Conservation (phyloP, 1,140 invertebrate species). For the Pantala flavescens region DNA sequence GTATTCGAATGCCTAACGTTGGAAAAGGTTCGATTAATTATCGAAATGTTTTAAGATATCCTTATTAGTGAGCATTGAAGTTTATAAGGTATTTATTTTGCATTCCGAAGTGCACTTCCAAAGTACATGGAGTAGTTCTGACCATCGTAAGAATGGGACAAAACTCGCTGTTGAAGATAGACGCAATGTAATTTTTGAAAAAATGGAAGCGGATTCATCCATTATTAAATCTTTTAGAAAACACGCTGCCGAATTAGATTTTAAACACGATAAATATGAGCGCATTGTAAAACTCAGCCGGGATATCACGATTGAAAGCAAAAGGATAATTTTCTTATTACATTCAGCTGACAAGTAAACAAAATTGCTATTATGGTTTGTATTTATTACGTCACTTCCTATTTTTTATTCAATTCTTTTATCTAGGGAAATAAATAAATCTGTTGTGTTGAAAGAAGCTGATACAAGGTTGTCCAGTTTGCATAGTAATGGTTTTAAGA, state of each 20-base stretch:
- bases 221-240: constrained; percentile 54
- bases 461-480: constrained; percentile 50
- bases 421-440: constrained; percentile 45
- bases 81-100: not conserved
- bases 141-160: not conserved
- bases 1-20: not conserved
- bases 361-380: not conserved
- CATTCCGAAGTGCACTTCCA: not conserved
- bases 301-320: constrained; percentile 88
- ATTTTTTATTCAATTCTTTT: not conserved
- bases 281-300: constrained; percentile 70
- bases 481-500: constrained; percentile 47
- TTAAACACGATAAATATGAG: constrained; percentile 75
- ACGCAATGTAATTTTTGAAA: constrained; percentile 31
- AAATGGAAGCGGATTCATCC: constrained; percentile 43
- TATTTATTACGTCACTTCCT: not conserved
- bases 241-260: constrained; percentile 60
- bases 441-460: constrained; percentile 48
- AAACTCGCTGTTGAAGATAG: constrained; percentile 25
- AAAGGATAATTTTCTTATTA: constrained; percentile 76
- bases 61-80: not conserved
- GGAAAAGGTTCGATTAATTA: not conserved
- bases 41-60: not conserved
- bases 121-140: not conserved
- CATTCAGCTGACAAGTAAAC: constrained; percentile 52